Base-by-base conservation (phyloP, 2,888 invertebrate genomes). In the Chymomyza caudatula region DNA sequence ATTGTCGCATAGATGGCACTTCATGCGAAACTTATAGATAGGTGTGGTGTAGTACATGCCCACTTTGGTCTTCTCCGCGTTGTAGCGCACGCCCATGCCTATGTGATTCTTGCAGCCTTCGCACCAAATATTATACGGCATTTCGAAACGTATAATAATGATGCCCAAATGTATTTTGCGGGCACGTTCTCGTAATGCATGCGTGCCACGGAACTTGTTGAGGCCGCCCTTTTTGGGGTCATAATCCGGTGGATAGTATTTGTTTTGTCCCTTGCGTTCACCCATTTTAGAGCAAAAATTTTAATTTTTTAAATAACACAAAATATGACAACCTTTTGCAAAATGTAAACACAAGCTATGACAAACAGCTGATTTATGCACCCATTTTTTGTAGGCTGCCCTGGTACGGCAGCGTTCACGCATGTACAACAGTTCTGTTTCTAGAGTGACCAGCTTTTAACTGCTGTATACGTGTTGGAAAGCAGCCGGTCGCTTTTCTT, bases 121-220 rank as follows among this genome's bases (percentile, higher is more conserved):
- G 82, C 99, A 99, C 99, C 99, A 99, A 80, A 99, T 99, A 91
- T 99, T 99, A 88, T 98, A 99, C 0, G 99, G 99, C 98, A 99
- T 98, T 92, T 99, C 99, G 92, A 99, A 99, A 54, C 99, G 94
- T 29, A 91, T 91, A 47, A 91, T 90, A 29, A 91, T 93, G 80
- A 99, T 99, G 11, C 99, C 99, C 91, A 97, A 92, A 87, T 97
- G 95, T 2, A 99, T 93, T 90, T 99, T 99, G n/a, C 96, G 92
- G 20, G 99, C 99, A 71, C 99, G 92, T 90, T 99, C 99, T 29
- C 99, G 93, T 44, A 99, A 91, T 0, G 99, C 98, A 93, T 99
- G 99, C 13, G 97, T 97, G 2, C 96, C 96, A 86, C 95, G 93
- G 91, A 98, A 99, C 90, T 96, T 96, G 89, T 99, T 99, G 37